Base-by-base conservation (phyloP, 2,113 vertebrate species). In the mouse (Mus musculus) region DNA sequence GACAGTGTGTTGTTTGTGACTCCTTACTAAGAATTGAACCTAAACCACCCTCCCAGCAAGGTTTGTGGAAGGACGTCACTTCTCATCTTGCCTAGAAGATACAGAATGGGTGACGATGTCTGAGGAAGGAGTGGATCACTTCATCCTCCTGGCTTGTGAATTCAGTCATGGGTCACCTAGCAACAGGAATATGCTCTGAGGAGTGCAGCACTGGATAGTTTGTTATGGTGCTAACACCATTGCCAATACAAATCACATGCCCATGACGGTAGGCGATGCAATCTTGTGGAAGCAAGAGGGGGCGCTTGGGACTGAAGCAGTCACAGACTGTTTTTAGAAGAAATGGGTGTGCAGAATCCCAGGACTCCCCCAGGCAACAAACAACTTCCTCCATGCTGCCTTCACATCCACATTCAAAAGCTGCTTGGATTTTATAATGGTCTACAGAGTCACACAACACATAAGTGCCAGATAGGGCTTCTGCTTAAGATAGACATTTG, bases 401-500 rank as follows among this genome's bases (percentile, higher is more conserved):
- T 72, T 67, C 84, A n/a, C 33, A 59, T 33, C 39, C 80, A 71
- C 71, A 72, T 81, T 87, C 88, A 91, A 95, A 94, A 16, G 54
- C 69, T 96, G 96, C 92, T 96, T 90, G 92, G 71, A 91, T 78
- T 93, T 96, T 93, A 39, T 56, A 81, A 93, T 65, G 71, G 75
- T 73, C 52, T 81, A 88, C 76, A 94, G 67, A 93, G 87, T 88
- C 92, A 82, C 92, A 96, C 72, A 96, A 69, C 96, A 95, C 76
- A 42, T 89, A 69, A 77, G 90, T 28, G 94, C 96, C 92, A 93
- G 96, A 28, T 89, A 93, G 90, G 75, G 88, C 80, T 97, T 94
- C 84, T 95, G 95, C 73, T 78, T 81, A 69, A 93, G 92, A 92
- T n/a, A 97, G 94, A 92, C 90, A 78, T 63, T 67, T 52, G 46